These are phyloP conservation scores for Meiosimyza platycephala DNA, from an alignment of 2,888 invertebrate species.

Conservation along the genomic window DNA sequence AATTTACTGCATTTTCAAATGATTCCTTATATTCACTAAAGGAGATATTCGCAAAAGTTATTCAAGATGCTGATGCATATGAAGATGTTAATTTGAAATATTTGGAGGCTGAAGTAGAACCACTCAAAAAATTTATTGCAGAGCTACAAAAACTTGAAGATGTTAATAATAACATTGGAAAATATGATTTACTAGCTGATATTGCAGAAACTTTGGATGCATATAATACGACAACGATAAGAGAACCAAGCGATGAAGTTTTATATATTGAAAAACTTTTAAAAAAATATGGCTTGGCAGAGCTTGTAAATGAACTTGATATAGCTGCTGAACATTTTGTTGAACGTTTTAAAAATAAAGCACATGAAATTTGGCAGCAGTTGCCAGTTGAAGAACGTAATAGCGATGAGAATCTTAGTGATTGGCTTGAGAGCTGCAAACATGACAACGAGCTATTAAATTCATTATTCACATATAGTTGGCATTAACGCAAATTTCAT, in stretches of 20 bases:
- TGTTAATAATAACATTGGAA: slow-evolving; percentile 28
- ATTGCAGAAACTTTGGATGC: slow-evolving; percentile 42
- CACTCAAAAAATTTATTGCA: slow-evolving; percentile 39
- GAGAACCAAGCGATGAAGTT: slow-evolving; percentile 23
- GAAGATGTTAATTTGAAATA: neutral
- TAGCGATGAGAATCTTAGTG: no score
- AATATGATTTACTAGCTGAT: slow-evolving; percentile 38
- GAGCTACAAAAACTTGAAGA: slow-evolving; percentile 14
- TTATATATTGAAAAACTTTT: slow-evolving; percentile 21
- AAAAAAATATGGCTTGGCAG: no score
- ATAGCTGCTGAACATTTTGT: no score
- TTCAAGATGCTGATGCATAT: slow-evolving; percentile 30
- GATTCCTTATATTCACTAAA: neutral
- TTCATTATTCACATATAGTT: no score
- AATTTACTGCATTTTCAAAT: no score
- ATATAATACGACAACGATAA: slow-evolving; percentile 31
- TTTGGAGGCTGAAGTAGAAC: slow-evolving; percentile 30
- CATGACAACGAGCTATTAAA: no score
- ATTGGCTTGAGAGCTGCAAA: no score
- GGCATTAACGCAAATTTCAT: no score
- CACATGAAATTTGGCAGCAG: no score
- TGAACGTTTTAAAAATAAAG: no score
- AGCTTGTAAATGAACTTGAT: no score
- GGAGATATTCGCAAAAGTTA: slow-evolving; percentile 34
- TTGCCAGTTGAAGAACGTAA: no score